Conservation (phyloP, 2,797 vertebrate species). For the Dallia pectoralis region DNA sequence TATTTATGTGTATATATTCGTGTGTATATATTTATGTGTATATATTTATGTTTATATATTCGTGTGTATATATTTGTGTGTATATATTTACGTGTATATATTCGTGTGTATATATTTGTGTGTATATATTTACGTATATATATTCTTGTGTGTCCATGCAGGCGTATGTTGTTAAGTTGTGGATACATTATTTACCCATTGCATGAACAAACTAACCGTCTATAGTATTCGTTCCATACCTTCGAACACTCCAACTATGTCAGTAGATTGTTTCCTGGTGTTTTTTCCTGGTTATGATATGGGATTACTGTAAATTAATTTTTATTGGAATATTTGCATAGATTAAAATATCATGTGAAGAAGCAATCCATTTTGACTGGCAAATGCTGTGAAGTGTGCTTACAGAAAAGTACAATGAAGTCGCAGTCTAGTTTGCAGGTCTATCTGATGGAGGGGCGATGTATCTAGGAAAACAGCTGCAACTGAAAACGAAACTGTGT, state of each 20-base stretch:
- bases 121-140: background rate
- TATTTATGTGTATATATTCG: background rate
- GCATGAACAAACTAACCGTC: background rate
- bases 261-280: background rate
- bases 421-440: background rate
- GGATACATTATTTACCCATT: background rate
- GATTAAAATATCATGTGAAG: background rate
- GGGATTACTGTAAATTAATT: background rate
- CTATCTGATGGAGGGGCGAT: background rate
- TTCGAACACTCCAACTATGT: background rate
- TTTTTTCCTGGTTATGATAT: background rate
- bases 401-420: background rate
- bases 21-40: background rate
- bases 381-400: background rate
- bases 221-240: background rate
- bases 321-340: background rate
- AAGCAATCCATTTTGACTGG: slow-evolving; percentile 1
- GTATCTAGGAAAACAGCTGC: background rate
- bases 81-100: background rate
- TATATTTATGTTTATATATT: slow-evolving; percentile 1
- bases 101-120: background rate
- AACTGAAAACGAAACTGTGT: slow-evolving; percentile 15
- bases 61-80: too few species aligned
- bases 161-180: too few species aligned
- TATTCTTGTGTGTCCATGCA: background rate